Base-by-base conservation (phyloP, 2,797 vertebrate genomes). In the Acanthis flammea region DNA sequence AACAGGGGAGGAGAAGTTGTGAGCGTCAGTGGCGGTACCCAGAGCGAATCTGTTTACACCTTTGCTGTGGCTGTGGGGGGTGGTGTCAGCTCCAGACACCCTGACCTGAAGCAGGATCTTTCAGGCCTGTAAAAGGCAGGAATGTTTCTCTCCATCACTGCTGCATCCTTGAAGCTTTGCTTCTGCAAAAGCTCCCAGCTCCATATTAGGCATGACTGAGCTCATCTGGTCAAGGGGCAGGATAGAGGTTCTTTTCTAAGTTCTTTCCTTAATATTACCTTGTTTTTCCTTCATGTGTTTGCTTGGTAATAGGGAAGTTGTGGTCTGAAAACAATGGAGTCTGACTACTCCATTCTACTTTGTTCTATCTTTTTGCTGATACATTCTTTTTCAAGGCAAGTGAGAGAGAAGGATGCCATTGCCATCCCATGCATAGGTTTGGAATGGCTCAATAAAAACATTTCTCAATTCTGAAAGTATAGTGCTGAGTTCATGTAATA, bases 21-120 rank as follows among this genome's bases (percentile, higher is more conserved):
- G 41, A 82, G 41, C 4, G 1, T 60, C 51, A 4, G 23, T 2
- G 7, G 33, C 27, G 61, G 63, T 53, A n/a, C 48, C n/a, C 31
- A 19, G 61, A 19, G 25, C 1, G 0, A 45, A 63, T 44, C 51
- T 71, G 25, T 73, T 76, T 6, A 7, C 10, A n/a, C 55, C 22
- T 90, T 15, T 23, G 6, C 23, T 45, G 37, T 6, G 35, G 1
- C 39, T 74, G 45, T 37, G 50, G 65, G 47, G 53, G 14, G 7
- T 0, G 0, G 8, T 28, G 44, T 33, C 0, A 0, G 4, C 58
- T 70, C n/a, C 78, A 45, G 60, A 15, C 0, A 1, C 45, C 8
- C 28, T 77, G 65, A 37, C 39, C 47, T 2, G 1, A 41, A 50
- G n/a, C 30, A 42, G 54, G 45, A 87, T 45, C 55, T 19, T 1